Base-by-base conservation (phyloP, 1,140 invertebrate species). In the Ceratina australensis region DNA sequence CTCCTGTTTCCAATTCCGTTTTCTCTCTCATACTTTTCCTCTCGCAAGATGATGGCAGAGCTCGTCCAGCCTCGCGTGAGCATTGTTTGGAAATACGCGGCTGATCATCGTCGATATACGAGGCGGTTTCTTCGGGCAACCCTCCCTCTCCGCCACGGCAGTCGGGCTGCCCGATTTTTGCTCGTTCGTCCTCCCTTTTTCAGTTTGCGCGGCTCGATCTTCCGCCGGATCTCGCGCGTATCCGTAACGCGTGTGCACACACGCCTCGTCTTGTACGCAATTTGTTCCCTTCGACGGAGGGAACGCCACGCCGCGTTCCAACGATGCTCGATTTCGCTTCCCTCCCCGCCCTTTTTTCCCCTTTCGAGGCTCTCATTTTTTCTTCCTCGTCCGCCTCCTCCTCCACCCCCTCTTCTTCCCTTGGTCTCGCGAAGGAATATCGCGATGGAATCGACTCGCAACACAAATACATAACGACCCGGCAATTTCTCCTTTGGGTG, bases 61-160 rank as follows among this genome's bases (percentile, higher is more conserved):
- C 68, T 64, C 78, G 73, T 85, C 73, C 73, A 50, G 76, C 85
- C 85, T 74, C 73, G 85, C 86, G 65, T 72, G 69, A 73, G 85
- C 90, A 92, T 91, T 91, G 91, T 92, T 92, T 92, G 90, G 89
- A 91, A 92, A 91, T 91, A 87, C 86, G 86, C 87, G 63, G 82
- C 73, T 73, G 90, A 91, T 91, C 86, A 79, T 56, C 47, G 57
- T 33, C 80, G 90, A 91, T 91, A 90, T 80, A 81, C 81, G 64
- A 79, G 26, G 61, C 74, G 72, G 61, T 65, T 74, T 68, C 72
- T 42, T 42, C 33, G 33, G 33, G 33, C 33, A 42, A 42, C 33
- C 33, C 33, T 69, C 79, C 72, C 63, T 64, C 59, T 71, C 66
- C 69, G 18, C 65, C 72, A 69, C 74, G 33, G 33, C 65, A 33